Percentiles rank a stretch among this genome's conserved stretches.
phyloP scores from a whole-genome alignment of 2,797 vertebrate species.

The Fistularia commersonii region DNA sequence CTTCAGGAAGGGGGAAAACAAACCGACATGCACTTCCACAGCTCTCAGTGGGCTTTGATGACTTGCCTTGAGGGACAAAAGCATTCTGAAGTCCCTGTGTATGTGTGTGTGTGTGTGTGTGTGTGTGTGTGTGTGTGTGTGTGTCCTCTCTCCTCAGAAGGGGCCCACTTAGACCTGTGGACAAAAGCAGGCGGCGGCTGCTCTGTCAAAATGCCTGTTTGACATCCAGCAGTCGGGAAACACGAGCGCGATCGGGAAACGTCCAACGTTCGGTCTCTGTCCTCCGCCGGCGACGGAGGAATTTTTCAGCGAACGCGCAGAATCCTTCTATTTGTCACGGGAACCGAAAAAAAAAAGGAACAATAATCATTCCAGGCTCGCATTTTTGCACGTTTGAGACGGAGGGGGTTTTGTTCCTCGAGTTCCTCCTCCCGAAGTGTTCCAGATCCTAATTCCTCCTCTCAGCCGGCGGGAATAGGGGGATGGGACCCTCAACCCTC shows the following conservation, averaged over 20 bases:
- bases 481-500: slow-evolving; percentile 45
- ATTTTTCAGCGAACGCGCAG: too few species aligned
- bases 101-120: too few species aligned
- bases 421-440: slow-evolving; percentile 45
- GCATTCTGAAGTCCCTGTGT: slow-evolving; percentile 16
- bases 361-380: too few species aligned
- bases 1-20: slow-evolving; percentile 8
- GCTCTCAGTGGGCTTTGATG: slow-evolving; percentile 21
- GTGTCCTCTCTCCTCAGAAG: slow-evolving; percentile 26
- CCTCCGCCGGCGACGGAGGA: too few species aligned
- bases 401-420: slow-evolving; percentile 3
- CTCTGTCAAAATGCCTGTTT: background rate
- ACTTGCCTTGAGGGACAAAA: slow-evolving; percentile 32
- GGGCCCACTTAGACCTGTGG: slow-evolving; percentile 27
- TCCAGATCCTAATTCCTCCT: slow-evolving; percentile 64
- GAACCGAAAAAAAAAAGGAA: too few species aligned
- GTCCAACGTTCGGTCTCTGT: too few species aligned
- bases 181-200: slow-evolving; percentile 14
- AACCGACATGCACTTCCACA: slow-evolving; percentile 10
- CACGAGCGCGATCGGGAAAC: too few species aligned
- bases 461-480: slow-evolving; percentile 42
- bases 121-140: slow-evolving; percentile 6
- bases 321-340: too few species aligned
- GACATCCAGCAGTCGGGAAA: background rate
- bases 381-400: background rate